A percentile compares a stretch with the other conserved stretches of the same genome.
phyloP scores from a whole-genome alignment of 2,113 vertebrate species.

The Mustelus asterias region DNA sequence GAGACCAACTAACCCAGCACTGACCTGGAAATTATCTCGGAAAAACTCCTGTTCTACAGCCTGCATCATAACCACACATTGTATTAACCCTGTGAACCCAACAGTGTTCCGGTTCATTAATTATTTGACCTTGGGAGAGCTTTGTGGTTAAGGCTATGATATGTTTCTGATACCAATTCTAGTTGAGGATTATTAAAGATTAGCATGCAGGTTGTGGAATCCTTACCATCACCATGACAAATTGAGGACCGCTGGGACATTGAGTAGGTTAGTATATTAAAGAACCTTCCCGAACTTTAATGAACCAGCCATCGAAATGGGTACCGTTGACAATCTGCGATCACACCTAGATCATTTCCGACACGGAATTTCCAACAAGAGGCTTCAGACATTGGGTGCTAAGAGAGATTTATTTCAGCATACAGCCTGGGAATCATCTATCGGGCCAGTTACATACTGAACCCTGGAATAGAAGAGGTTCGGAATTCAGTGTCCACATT shows the following conservation, averaged over 20 bases:
- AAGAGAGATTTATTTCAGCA: neutral
- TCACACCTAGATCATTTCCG: neutral
- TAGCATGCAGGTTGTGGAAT: neutral
- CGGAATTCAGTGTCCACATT: neutral
- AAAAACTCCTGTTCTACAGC: neutral
- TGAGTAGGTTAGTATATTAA: neutral
- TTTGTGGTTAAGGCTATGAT: neutral
- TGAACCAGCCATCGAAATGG: neutral
- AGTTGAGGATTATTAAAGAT: neutral
- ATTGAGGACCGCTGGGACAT: neutral
- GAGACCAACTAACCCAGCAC: neutral
- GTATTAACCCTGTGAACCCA: neutral
- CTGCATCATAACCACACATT: neutral
- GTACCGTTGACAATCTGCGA: neutral
- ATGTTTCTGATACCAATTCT: neutral
- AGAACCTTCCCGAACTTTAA: neutral
- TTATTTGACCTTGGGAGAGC: neutral
- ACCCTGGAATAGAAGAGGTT: neutral
- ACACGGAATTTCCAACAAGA: neutral
- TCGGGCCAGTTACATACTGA: neutral
- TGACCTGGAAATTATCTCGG: neutral
- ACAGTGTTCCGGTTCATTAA: neutral
- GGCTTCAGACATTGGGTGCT: neutral
- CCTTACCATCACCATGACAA: conserved; percentile 6
- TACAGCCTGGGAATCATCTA: neutral